A percentile compares a stretch with the other conserved stretches of the same genome.
Conservation (phyloP, 2,888 invertebrate genomes). For the Rhagium mordax region DNA sequence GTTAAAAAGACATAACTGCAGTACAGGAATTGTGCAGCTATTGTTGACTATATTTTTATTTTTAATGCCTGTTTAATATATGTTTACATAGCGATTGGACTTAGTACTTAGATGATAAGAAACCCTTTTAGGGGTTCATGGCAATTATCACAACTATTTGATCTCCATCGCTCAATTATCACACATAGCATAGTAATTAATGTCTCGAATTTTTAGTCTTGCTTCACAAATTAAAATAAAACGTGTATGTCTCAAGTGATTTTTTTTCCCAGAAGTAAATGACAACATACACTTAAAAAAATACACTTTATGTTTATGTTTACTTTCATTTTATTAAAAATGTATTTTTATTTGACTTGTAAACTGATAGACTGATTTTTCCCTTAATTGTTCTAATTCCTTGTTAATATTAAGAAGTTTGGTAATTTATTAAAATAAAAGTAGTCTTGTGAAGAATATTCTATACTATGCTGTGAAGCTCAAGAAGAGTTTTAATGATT, state of each 20-base stretch:
- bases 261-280: neutral
- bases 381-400: conserved; percentile 26
- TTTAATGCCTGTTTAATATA: conserved; percentile 24
- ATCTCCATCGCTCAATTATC: conserved; percentile 68
- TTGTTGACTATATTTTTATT: conserved; percentile 65
- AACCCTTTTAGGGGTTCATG: conserved; percentile 17
- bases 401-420: conserved; percentile 12
- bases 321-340: neutral
- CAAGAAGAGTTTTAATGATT: conserved; percentile 41
- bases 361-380: conserved; percentile 36
- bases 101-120: conserved; percentile 45
- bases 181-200: conserved; percentile 42
- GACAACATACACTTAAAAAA: neutral
- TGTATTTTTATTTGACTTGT: conserved; percentile 3
- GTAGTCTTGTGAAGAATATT: conserved; percentile 6
- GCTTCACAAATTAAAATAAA: neutral
- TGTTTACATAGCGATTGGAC: conserved; percentile 44
- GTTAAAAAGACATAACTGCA: conserved; percentile 59
- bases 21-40: conserved; percentile 67
- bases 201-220: conserved; percentile 15
- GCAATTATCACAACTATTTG: conserved; percentile 47
- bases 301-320: neutral
- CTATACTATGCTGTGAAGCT: conserved; percentile 43
- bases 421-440: conserved; percentile 13
- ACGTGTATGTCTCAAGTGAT: neutral